phyloP scores from a whole-genome alignment of 2,113 vertebrate species.

The Halichoerus grypus region DNA sequence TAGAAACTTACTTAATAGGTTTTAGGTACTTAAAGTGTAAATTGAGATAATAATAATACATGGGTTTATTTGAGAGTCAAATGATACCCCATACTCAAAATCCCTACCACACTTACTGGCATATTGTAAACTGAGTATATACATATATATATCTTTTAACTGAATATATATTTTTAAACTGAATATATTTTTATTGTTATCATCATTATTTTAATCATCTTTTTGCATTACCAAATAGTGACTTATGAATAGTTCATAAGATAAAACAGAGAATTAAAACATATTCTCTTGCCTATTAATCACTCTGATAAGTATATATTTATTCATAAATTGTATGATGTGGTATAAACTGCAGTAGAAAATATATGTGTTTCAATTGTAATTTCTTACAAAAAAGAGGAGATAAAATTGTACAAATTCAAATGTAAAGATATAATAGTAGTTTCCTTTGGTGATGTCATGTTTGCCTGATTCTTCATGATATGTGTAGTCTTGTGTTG shows the following conservation, averaged over 20 bases:
- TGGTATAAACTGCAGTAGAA: neutral
- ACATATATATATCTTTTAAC: neutral
- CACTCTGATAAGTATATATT: neutral
- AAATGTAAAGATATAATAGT: neutral
- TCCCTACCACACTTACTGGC: neutral
- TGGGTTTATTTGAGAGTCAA: neutral
- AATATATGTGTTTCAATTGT: neutral
- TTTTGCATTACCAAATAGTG: neutral
- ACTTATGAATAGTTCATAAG: neutral
- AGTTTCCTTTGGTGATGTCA: neutral
- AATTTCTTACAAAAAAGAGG: neutral
- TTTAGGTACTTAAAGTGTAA: neutral
- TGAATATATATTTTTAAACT: neutral
- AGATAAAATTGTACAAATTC: neutral
- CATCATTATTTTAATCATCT: neutral
- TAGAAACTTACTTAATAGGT: neutral
- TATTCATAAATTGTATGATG: neutral
- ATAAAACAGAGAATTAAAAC: neutral
- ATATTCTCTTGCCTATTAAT: neutral
- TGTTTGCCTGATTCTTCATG: neutral
- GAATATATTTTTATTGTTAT: neutral
- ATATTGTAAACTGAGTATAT: neutral
- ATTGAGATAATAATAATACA: neutral
- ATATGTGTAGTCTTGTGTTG: neutral
- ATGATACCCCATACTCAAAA: neutral